phyloP scores from a whole-genome alignment of 2,113 vertebrate species.

The Tympanuchus pallidicinctus region DNA sequence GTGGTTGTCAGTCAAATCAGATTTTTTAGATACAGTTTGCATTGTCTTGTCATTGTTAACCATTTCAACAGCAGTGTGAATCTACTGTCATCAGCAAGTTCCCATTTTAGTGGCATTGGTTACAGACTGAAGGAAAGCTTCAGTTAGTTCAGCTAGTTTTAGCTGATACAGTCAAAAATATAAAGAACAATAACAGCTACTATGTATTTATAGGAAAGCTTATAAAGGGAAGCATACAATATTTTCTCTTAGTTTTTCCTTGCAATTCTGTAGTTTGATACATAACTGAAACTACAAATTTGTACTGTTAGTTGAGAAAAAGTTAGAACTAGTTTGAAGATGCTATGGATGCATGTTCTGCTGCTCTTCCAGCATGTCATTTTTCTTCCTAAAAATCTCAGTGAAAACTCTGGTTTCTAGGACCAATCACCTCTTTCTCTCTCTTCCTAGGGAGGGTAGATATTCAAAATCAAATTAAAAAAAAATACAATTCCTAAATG shows the following conservation, averaged over 20 bases:
- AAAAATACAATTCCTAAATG: fast-evolving
- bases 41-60: neutral
- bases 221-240: neutral
- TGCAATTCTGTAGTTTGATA: neutral
- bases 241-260: neutral
- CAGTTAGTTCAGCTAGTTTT: neutral
- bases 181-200: neutral
- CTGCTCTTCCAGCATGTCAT: neutral
- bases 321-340: neutral
- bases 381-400: neutral
- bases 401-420: neutral
- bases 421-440: fast-evolving
- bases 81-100: neutral
- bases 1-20: neutral
- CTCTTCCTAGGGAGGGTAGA: neutral
- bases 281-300: fast-evolving
- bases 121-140: neutral
- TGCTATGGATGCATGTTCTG: neutral
- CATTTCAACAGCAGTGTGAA: neutral
- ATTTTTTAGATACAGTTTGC: neutral
- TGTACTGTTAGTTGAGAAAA: neutral
- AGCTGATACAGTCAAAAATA: neutral
- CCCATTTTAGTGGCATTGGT: neutral
- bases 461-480: neutral
- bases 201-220: neutral